Conservation (phyloP, 2,797 vertebrate species). For the Lagorchestes hirsutus region DNA sequence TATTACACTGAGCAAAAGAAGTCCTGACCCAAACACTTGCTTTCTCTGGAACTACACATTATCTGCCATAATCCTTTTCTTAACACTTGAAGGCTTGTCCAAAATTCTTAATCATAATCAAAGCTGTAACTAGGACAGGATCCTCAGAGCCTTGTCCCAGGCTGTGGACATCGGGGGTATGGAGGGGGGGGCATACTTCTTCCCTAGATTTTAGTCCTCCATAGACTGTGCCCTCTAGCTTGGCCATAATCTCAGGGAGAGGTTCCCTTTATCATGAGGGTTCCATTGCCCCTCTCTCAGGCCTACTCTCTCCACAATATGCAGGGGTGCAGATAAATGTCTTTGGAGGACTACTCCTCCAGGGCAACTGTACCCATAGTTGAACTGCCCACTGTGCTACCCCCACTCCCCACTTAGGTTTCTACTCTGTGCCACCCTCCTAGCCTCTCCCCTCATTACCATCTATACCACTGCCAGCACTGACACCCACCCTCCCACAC, state of each 20-base stretch:
- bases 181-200: too few species aligned
- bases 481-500: not conserved
- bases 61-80: not conserved
- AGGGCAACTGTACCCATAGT: not conserved
- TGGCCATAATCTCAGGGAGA: not conserved
- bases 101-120: not conserved
- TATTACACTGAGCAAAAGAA: not conserved
- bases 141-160: not conserved
- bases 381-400: not conserved
- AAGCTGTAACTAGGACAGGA: not conserved
- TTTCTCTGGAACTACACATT: not conserved
- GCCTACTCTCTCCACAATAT: not conserved
- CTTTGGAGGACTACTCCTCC: not conserved
- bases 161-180: not conserved
- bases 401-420: not conserved
- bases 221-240: not conserved
- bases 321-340: not conserved
- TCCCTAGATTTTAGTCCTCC: not conserved
- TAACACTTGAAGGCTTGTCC: not conserved
- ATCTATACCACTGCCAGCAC: not conserved
- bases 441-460: not conserved
- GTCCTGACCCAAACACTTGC: not conserved
- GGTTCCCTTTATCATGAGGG: not conserved
- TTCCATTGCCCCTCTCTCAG: not conserved
- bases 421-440: not conserved